Conservation (phyloP, 2,113 vertebrate species). For the Centropristis striata region DNA sequence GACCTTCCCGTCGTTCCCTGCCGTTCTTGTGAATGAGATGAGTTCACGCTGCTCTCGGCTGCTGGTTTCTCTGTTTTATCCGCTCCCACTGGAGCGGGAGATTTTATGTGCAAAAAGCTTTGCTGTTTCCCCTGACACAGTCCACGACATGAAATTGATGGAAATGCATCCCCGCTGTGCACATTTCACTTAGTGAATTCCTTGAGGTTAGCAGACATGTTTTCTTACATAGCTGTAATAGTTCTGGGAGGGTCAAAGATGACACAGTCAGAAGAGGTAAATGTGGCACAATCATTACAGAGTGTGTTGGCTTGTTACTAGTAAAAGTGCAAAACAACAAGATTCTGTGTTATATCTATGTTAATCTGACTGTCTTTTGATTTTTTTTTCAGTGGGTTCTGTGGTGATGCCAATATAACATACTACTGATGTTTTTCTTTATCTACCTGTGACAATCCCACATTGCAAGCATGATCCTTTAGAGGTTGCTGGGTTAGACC, state of each 20-base stretch:
- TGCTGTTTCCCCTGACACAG: conserved; percentile 64
- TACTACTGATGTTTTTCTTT: neutral
- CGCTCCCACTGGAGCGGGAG: conserved; percentile 37
- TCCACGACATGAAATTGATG: conserved; percentile 64
- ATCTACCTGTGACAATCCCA: neutral
- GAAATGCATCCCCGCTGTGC: conserved; percentile 55
- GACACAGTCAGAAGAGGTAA: conserved; percentile 36
- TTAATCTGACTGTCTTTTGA: neutral
- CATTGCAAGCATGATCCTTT: neutral
- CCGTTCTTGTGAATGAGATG: conserved; percentile 4
- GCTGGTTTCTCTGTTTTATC: conserved; percentile 33
- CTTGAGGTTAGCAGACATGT: conserved; percentile 62
- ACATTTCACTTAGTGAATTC: conserved; percentile 73
- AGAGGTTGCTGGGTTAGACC: neutral
- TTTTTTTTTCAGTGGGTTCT: neutral
- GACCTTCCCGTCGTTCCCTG: neutral
- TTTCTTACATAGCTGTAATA: conserved; percentile 49
- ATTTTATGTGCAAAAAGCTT: conserved; percentile 82
- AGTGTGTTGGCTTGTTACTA: neutral
- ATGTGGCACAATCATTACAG: conserved; percentile 2
- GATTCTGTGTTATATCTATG: neutral
- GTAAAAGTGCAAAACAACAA: neutral
- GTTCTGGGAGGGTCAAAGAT: conserved; percentile 39
- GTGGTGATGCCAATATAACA: neutral
- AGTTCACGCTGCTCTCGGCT: conserved; percentile 4